Evolutionary conservation across 2,888 invertebrate genomes (phyloP), one percentile per base, ranked within the genome.

Genomic region (Buathra laborator): DNA sequence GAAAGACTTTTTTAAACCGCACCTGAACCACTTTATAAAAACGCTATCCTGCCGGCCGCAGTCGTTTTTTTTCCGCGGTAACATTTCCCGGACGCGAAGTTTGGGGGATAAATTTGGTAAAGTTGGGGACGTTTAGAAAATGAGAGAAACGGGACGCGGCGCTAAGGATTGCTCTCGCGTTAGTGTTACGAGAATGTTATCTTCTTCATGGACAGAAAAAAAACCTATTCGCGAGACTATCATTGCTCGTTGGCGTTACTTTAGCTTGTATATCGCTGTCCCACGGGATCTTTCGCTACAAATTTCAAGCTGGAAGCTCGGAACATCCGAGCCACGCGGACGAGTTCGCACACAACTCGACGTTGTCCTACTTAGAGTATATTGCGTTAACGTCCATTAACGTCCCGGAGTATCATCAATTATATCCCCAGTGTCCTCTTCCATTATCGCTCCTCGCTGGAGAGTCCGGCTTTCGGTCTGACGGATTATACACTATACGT

Each of bases 351-450:
- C 72, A 70, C 67, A 56, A 19, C 56, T 16, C 53, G 72, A 70
- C 76, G 78, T 67, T 78, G 86, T 77, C 80, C 79, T 79, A 87
- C 86, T 87, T 84, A 76, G 78, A 83, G 76, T 86, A 82, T 86
- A 87, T 86, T 87, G 81, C 81, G 86, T 84, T 86, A 86, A 86
- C 87, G 84, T 86, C 83, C 86, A 87, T 87, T 87, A 87, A 84
- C 74, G 79, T 84, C 82, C 59, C 66, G 66, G 64, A 72, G 64
- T 81, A 84, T 83, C 86, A 86, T 87, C 84, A 87, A 87, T 87
- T 86, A 87, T 80, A 83, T 82, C 76, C 74, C 37, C 78, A 62
- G 81, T 84, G 79, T 82, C 83, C 77, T 79, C 76, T 56, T 83
- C 74, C 78, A 87, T 87, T 87, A 86, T 85, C 84, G 80, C 81